phyloP scores from a whole-genome alignment of 1,140 invertebrate species.

The Mercenaria mercenaria region DNA sequence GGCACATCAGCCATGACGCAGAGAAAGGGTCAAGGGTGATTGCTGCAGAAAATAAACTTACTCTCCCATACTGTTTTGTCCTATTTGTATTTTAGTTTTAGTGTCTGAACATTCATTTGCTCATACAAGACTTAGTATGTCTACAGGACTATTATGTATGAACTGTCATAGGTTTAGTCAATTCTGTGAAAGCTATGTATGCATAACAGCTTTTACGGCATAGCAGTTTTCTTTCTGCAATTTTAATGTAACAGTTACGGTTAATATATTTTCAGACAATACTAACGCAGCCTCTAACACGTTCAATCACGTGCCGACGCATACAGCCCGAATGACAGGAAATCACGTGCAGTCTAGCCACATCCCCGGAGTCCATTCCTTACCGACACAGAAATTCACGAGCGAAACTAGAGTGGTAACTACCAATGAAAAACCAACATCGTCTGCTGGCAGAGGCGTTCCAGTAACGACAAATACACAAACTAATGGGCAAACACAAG shows the following conservation, averaged over 20 bases:
- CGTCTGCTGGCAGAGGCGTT: too few relatives aligned
- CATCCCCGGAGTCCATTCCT: background rate
- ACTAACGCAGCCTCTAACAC: background rate
- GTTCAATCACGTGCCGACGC: slow-evolving; percentile 12
- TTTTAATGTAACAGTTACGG: too few relatives aligned
- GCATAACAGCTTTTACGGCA: too few relatives aligned
- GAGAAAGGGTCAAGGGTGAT: background rate
- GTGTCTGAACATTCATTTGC: too few relatives aligned
- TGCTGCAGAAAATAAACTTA: background rate
- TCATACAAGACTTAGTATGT: too few relatives aligned
- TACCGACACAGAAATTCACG: background rate
- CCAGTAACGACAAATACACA: background rate
- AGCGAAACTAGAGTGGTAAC: background rate
- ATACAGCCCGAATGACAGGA: slow-evolving; percentile 15
- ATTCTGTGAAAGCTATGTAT: too few relatives aligned
- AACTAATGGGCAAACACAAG: background rate
- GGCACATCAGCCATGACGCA: slow-evolving; percentile 23
- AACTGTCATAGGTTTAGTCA: too few relatives aligned
- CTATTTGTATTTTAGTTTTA: too few relatives aligned
- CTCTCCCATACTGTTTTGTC: too few relatives aligned
- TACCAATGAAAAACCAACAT: background rate
- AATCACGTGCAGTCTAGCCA: background rate
- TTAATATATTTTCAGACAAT: background rate
- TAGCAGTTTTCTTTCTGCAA: background rate
- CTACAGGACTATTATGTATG: too few relatives aligned